Base-by-base conservation (phyloP, 1,140 invertebrate species). In the Adoxophyes honmai region DNA sequence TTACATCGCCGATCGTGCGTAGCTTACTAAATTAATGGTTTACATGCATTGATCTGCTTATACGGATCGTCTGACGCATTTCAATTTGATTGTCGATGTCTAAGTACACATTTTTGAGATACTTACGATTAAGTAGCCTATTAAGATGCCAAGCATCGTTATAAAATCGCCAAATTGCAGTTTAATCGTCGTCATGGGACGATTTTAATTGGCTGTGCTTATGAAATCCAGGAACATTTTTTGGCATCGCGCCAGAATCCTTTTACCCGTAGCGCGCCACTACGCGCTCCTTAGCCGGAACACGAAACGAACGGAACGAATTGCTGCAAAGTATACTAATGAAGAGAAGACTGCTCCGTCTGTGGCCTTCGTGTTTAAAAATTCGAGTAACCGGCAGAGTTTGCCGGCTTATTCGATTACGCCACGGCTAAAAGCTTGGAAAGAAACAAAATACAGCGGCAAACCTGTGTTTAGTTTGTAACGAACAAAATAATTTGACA, bases 111-210 rank as follows among this genome's bases (percentile, higher is more conserved):
- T 10, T 36, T 36, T 36, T 36, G 2, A 4, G 1, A 4, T 4
- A 36, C 8, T 28, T 28, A 28, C 21, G 36, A 0, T 14, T 15
- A 13, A 14, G 38, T 10, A 4, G 39, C 16, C 18, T n/a, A 21
- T 21, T 28, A 15, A 44, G 18, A 44, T 16, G 15, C 9, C 16
- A 18, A 28, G 21, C 6, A 28, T 28, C 6, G n/a, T n/a, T 10
- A 44, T 18, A 44, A 44, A 44, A 48, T 48, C n/a, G 21, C 21
- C 42, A 8, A 48, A 48, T 48, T 48, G 21, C 42, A 48, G 42
- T 21, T 4, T 33, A 48, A 48, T 48, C 42, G 18, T 48, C 16
- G 10, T 21, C 16, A 13, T n/a, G 42, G 21, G 42, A 48, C 16
- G 42, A 10, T 48, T 48, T 48, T 48, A 44, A 48, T 48, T 48